Evolutionary conservation across 2,888 invertebrate species (phyloP), one percentile per base, ranked within the genome.

Genomic region (Mesorhabditis sp.): DNA sequence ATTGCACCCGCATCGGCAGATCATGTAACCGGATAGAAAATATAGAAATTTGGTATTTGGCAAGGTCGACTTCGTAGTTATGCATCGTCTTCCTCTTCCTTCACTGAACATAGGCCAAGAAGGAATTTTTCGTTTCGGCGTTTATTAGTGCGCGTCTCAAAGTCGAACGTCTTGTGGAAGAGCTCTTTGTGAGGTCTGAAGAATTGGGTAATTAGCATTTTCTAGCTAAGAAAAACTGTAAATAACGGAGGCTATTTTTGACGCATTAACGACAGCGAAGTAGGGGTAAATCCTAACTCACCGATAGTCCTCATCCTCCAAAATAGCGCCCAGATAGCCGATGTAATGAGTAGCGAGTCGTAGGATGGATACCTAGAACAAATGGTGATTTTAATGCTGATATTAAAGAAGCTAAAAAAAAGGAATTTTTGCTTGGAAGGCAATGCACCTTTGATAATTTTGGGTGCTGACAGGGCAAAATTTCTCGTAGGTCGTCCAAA

Each of bases 341-440:
- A 50, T 50, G 58, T 50, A 50, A 50, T 50, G 58, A 50, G n/a
- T 50, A 50, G 58, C 58, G 58, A 50, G 58, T 10, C 58, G 58
- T 10, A 50, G 58, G 10, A 50, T n/a, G 10, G 58, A 50, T 10
- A 50, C n/a, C 58, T 50, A n/a, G n/a, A 50, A 50, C 7, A 50
- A 50, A 50, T n/a, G 58, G n/a, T 50, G 10, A 50, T 50, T 50
- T 50, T 50, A 50, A 50, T 50, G 10, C 58, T 13, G 58, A 50
- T 13, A 13, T 50, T 50, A 10, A n/a, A 13, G 58, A 13, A n/a
- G 10, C 58, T 50, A 13, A 10, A 10, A 50, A 50, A 50, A 10
- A 13, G n/a, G 10, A 50, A 50, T 50, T 50, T 10, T n/a, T n/a
- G 58, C n/a, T 50, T 50, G 7, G 10, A 50, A 50, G n/a, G n/a